A percentile compares a stretch with the other conserved stretches of the same genome.
These are phyloP conservation scores for Eufriesea mexicana DNA, from an alignment of 1,140 invertebrate genomes.

Conservation along the genomic window DNA sequence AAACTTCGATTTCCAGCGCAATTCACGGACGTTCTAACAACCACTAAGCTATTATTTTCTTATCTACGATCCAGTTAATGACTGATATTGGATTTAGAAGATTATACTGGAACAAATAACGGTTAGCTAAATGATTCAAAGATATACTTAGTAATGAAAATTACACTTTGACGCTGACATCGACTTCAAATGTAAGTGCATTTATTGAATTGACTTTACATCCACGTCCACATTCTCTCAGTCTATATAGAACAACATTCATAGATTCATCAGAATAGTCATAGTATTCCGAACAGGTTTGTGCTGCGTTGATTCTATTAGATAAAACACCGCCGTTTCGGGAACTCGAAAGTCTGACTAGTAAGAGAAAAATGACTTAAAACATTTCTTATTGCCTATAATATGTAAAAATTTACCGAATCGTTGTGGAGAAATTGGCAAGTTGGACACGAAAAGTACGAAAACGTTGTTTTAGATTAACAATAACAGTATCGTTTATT, in stretches of 20 bases:
- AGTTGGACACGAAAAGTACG: no score
- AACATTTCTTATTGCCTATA: no score
- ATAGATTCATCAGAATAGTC: not conserved
- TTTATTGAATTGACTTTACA: not conserved
- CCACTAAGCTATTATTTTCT: not conserved
- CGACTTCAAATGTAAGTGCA: not conserved
- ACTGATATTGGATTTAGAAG: not conserved
- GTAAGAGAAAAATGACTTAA: slow-evolving; percentile 4
- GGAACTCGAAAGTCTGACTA: not conserved
- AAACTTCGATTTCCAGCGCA: not conserved
- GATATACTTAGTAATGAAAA: not conserved
- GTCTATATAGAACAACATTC: not conserved
- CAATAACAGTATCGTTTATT: no score
- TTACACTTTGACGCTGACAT: no score
- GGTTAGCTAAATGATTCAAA: not conserved
- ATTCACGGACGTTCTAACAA: not conserved
- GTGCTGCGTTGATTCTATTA: not conserved
- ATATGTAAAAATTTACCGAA: no score
- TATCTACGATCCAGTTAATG: not conserved
- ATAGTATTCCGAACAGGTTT: not conserved
- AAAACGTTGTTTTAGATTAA: no score
- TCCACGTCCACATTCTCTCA: not conserved
- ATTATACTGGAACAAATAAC: not conserved
- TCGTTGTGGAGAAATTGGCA: no score
- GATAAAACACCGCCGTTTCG: not conserved